Conservation (phyloP, 2,797 vertebrate species). For the Falco columbarius region DNA sequence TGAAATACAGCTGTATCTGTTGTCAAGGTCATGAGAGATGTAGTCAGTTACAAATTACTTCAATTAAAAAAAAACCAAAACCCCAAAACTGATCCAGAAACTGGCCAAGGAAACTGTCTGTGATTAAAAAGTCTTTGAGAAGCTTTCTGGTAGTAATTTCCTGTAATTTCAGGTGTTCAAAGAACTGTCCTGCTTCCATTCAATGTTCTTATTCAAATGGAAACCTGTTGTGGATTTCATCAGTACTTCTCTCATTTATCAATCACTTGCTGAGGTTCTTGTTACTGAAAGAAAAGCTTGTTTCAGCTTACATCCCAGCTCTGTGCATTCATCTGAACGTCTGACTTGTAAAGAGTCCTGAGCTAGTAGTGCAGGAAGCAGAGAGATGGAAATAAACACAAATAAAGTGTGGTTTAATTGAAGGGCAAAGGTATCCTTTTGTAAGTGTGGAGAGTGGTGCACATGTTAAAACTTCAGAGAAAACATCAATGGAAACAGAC, state of each 20-base stretch:
- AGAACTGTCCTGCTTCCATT: background rate
- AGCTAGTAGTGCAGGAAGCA: background rate
- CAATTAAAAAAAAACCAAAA: background rate
- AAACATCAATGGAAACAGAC: background rate
- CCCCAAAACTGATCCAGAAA: background rate
- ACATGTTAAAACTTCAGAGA: background rate
- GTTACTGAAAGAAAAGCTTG: background rate
- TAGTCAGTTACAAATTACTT: background rate
- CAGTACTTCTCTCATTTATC: background rate
- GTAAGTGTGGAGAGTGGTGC: background rate
- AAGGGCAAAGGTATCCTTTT: background rate
- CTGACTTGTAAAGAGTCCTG: background rate
- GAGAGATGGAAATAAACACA: background rate
- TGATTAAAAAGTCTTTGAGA: background rate
- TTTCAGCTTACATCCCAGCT: background rate
- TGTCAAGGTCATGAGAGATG: background rate
- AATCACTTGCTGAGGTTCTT: background rate
- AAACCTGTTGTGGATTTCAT: background rate
- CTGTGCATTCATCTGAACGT: accelerated
- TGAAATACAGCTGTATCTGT: background rate
- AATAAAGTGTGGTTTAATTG: background rate
- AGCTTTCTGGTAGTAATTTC: background rate
- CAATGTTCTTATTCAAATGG: background rate
- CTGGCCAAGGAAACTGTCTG: background rate
- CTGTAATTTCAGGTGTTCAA: background rate